Evolutionary conservation across 2,888 invertebrate species (phyloP).

Genomic region (Girardia tigrina): DNA sequence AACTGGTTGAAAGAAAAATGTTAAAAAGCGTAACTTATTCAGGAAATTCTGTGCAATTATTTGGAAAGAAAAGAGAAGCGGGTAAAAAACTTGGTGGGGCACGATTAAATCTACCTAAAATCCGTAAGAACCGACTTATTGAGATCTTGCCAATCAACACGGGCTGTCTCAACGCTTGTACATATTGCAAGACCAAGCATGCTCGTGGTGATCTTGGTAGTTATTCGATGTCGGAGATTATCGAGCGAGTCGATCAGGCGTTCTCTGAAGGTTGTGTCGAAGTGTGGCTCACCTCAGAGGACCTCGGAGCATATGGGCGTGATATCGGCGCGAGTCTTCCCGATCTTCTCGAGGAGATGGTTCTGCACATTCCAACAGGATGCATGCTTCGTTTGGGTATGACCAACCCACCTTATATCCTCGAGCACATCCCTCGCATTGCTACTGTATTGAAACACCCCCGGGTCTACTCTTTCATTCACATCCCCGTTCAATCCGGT

Average conservation of each 20-base stretch:
- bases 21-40: not conserved
- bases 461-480: conserved; percentile 80
- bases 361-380: conserved; percentile 57
- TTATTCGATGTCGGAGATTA: conserved; percentile 74
- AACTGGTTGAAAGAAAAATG: no score
- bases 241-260: conserved; percentile 65
- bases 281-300: conserved; percentile 92
- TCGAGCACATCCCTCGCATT: conserved; percentile 79
- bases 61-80: conserved; percentile 53
- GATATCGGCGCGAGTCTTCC: conserved; percentile 80
- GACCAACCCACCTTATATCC: conserved; percentile 95
- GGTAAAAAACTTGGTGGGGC: conserved; percentile 67
- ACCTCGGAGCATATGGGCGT: conserved; percentile 88
- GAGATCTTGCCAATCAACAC: conserved; percentile 93
- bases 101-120: conserved; percentile 72
- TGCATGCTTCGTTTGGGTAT: conserved; percentile 67
- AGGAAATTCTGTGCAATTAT: conserved; percentile 61
- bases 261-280: conserved; percentile 60
- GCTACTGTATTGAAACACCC: conserved; percentile 71
- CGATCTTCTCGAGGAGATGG: conserved; percentile 68
- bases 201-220: conserved; percentile 90
- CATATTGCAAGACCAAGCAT: conserved; percentile 95
- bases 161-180: conserved; percentile 91
- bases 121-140: conserved; percentile 80
- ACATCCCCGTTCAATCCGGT: conserved; percentile 90